A percentile compares a stretch with the other conserved stretches of the same genome.
phyloP scores from a whole-genome alignment of 1,140 invertebrate genomes.

The Phenacoccus solenopsis region DNA sequence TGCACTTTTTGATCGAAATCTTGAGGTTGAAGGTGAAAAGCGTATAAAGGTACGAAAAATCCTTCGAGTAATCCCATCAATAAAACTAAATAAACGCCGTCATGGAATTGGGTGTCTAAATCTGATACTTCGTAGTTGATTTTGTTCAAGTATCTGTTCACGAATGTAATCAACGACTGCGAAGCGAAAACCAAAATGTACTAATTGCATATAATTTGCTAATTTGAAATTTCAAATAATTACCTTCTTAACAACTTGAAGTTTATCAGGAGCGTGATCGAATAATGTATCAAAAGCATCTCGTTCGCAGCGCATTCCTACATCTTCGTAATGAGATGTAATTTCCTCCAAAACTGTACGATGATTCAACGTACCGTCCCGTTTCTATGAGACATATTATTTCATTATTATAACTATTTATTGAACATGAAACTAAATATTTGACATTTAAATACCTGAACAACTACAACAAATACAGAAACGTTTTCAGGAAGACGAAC shows the following conservation, averaged over 20 bases:
- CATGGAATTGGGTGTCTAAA: conserved; percentile 89
- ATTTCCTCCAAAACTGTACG: conserved; percentile 77
- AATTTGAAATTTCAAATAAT: neutral
- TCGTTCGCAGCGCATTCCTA: conserved; percentile 83
- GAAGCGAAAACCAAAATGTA: conserved; percentile 32
- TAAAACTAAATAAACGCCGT: conserved; percentile 90
- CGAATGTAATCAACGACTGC: conserved; percentile 89
- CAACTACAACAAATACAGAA: conserved; percentile 75
- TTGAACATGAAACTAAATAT: too few relatives aligned
- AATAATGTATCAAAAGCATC: conserved; percentile 99
- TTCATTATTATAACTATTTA: neutral
- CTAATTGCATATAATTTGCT: neutral
- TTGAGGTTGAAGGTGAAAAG: conserved; percentile 83
- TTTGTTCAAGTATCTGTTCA: conserved; percentile 95
- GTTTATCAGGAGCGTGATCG: conserved; percentile 94
- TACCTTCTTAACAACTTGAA: conserved; percentile 94
- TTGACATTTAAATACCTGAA: conserved; percentile 39
- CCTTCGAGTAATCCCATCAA: conserved; percentile 93
- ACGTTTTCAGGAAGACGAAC: conserved; percentile 93
- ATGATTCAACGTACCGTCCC: conserved; percentile 52
- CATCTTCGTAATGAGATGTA: conserved; percentile 84
- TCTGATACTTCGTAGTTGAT: conserved; percentile 90
- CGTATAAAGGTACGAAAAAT: conserved; percentile 95
- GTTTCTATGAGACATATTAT: conserved; percentile 40
- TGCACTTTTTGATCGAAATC: conserved; percentile 86